Base-by-base conservation (phyloP, 2,113 vertebrate species). In the Leptodactylus fuscus region DNA sequence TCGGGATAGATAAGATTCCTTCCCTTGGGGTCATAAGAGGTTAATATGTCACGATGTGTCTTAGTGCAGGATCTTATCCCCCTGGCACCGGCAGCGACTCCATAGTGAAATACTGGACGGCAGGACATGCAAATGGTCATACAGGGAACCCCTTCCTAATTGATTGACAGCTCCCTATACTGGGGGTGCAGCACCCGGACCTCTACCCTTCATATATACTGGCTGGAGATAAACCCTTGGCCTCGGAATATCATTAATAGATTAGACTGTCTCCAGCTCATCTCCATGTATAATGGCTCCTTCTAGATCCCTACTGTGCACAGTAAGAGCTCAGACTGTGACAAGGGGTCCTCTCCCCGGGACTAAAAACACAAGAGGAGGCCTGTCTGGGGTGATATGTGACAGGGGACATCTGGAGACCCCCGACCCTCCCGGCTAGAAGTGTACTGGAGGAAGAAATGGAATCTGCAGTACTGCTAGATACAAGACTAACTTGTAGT, bases 241-340 rank as follows among this genome's bases (percentile, higher is more conserved):
- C 0, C 46, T 76, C 53, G 62, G 49, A 76, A 51, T 38, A 38
- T 51, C 73, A 49, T 20, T 51, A 76, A 29, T 80, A 80, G 77
- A 80, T 80, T 80, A 80, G n/a, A 62, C 76, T 80, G 77, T 62
- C 77, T 80, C 77, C 77, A 41, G 77, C 29, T 29, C 77, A 60
- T 15, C 58, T 41, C n/a, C 53, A 80, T 80, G 55, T 5, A 38
- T n/a, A 62, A 60, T 81, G 55, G 24, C 41, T 32, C 24, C 8
- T 13, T 81, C 36, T 44, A 16, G 16, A 24, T 65, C 55, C 36
- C 78, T 36, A 41, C 51, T 79, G 51, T 60, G 76, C 51, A 53
- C 27, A 78, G n/a, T 60, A 22, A 27, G 71, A 46, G n/a, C 48
- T 75, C 71, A 75, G 71, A 74, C 70, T 67, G 9, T 79, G 76